Conservation (phyloP, 2,888 invertebrate species). For the Orthosia incerta region DNA sequence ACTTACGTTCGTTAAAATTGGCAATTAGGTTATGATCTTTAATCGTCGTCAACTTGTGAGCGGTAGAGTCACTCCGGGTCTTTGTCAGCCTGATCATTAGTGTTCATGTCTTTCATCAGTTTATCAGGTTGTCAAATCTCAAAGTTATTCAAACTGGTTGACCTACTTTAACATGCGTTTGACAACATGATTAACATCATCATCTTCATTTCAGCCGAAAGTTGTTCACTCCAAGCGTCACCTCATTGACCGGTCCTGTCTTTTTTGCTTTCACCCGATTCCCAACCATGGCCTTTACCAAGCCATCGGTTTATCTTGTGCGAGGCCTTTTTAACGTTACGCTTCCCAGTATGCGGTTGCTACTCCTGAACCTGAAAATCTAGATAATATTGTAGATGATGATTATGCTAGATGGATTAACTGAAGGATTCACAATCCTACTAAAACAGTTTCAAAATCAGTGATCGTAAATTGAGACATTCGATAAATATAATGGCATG, state of each 20-base stretch:
- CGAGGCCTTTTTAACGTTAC: too few species aligned
- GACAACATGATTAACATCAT: neutral
- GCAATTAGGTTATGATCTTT: constrained; percentile 17
- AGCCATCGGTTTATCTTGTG: too few species aligned
- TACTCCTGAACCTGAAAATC: too few species aligned
- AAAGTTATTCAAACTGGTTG: neutral
- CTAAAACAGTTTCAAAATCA: neutral
- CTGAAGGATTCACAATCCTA: too few species aligned
- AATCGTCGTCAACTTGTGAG: neutral
- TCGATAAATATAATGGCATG: neutral
- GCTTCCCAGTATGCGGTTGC: too few species aligned
- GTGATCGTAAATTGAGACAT: neutral
- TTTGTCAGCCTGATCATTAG: neutral
- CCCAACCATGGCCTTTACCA: too few species aligned
- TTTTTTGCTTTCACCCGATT: too few species aligned
- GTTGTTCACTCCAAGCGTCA: too few species aligned
- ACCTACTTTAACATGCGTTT: neutral
- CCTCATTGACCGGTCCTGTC: too few species aligned
- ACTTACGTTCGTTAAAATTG: constrained; percentile 49
- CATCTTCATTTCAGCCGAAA: too few species aligned
- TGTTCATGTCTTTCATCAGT: neutral
- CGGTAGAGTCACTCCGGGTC: neutral
- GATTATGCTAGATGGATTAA: too few species aligned
- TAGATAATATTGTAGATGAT: too few species aligned
- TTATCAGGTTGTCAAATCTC: neutral